Percentiles rank a stretch among this genome's conserved stretches.
These are phyloP conservation scores for Siphlonurus alternatus DNA, from an alignment of 2,888 invertebrate genomes.

Conservation along the genomic window DNA sequence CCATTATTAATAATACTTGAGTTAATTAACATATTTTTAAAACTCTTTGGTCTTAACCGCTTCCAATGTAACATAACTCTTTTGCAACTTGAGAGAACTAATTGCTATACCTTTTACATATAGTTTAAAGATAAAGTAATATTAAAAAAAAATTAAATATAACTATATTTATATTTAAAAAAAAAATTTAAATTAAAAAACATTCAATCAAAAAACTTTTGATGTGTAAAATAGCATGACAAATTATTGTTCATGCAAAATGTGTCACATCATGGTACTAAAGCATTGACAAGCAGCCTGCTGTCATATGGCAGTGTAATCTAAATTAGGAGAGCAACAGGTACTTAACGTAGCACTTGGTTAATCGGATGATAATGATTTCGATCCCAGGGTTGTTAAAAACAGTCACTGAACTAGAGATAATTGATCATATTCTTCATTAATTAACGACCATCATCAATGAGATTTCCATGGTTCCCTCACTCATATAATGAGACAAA, in stretches of 20 bases:
- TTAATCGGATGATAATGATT: no score
- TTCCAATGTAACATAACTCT: neutral
- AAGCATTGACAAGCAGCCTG: no score
- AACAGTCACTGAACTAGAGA: no score
- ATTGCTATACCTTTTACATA: neutral
- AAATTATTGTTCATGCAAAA: neutral
- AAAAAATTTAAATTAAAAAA: neutral
- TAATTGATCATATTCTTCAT: no score
- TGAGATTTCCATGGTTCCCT: no score
- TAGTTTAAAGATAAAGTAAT: no score
- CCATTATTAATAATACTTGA: neutral
- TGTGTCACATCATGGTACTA: neutral
- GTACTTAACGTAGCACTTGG: no score
- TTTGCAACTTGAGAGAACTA: neutral
- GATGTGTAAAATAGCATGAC: neutral
- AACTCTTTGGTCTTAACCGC: neutral
- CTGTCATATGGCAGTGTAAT: no score
- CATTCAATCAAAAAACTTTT: neutral
- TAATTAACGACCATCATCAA: no score
- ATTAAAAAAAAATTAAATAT: neutral
- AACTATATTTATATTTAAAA: neutral
- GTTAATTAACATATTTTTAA: constrained; percentile 2
- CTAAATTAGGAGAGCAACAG: no score
- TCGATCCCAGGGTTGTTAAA: no score
- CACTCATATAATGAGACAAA: no score